Evolutionary conservation across 2,113 vertebrate genomes (phyloP).

Genomic region (Dendrocopos noguchii): DNA sequence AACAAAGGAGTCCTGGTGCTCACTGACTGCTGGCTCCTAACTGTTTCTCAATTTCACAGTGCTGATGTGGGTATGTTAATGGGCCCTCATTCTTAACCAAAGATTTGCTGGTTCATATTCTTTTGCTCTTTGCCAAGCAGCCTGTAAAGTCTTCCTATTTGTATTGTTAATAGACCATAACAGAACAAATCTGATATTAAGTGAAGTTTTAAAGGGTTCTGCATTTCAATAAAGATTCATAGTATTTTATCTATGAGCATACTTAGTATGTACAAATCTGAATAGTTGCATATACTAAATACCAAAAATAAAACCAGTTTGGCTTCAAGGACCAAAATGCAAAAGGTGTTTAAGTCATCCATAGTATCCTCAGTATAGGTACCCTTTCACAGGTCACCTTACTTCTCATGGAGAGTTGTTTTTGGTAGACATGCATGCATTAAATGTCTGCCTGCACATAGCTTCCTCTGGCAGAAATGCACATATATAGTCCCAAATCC

Average conservation of each 20-base stretch:
- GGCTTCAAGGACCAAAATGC: not conserved
- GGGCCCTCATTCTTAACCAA: not conserved
- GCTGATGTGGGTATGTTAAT: not conserved
- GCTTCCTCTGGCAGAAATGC: not conserved
- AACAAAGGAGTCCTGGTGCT: not conserved
- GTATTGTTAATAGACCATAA: not conserved
- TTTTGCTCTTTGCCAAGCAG: not conserved
- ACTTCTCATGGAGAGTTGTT: not conserved
- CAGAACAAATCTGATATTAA: not conserved
- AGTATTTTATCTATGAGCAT: not conserved
- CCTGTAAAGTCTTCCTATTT: not conserved
- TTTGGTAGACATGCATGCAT: not conserved
- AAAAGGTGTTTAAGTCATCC: not conserved
- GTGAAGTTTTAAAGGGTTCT: not conserved
- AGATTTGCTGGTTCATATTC: not conserved
- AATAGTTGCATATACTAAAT: not conserved
- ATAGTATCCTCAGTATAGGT: not conserved
- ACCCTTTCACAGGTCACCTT: not conserved
- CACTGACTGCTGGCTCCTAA: not conserved
- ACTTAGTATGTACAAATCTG: not conserved
- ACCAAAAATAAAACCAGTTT: not conserved
- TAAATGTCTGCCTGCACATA: not conserved
- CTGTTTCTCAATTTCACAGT: fast-evolving
- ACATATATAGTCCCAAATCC: not conserved
- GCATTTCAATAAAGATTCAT: not conserved